Evolutionary conservation across 2,797 vertebrate species (phyloP).

Genomic region (Nannoperca australis): DNA sequence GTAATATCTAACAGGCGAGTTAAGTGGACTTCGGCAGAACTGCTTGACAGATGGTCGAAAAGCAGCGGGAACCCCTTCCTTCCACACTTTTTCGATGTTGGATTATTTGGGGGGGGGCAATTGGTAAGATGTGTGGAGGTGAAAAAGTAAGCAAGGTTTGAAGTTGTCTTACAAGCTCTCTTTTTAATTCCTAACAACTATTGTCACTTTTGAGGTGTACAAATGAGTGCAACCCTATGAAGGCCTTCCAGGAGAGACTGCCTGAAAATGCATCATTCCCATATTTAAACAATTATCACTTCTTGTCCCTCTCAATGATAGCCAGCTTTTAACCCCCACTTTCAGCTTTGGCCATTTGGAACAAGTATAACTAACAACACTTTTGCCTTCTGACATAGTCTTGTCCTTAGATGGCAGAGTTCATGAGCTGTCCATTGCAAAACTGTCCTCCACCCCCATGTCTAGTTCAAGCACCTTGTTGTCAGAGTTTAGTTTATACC

Average conservation of each 20-base stretch:
- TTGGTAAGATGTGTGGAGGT: not conserved
- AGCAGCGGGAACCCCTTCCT: too few relatives aligned
- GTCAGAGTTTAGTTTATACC: slow-evolving; percentile 46
- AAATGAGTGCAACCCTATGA: not conserved
- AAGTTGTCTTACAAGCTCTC: not conserved
- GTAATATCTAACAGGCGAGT: not conserved
- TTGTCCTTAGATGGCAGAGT: not conserved
- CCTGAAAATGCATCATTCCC: not conserved
- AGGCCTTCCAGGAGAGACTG: not conserved
- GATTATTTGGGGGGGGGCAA: too few relatives aligned
- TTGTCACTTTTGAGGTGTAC: not conserved
- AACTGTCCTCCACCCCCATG: slow-evolving; percentile 4
- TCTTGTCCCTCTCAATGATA: not conserved
- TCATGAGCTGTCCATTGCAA: not conserved
- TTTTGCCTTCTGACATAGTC: not conserved
- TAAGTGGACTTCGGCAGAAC: too few relatives aligned
- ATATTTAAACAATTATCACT: not conserved
- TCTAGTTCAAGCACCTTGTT: slow-evolving; percentile 33
- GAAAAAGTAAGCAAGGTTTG: not conserved
- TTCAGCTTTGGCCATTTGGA: not conserved
- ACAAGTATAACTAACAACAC: not conserved
- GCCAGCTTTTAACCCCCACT: too few relatives aligned
- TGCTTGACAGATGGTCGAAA: too few relatives aligned
- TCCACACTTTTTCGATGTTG: too few relatives aligned
- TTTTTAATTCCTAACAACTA: not conserved